Base-by-base conservation (phyloP, 2,888 invertebrate genomes). In the Mythimna pallens region DNA sequence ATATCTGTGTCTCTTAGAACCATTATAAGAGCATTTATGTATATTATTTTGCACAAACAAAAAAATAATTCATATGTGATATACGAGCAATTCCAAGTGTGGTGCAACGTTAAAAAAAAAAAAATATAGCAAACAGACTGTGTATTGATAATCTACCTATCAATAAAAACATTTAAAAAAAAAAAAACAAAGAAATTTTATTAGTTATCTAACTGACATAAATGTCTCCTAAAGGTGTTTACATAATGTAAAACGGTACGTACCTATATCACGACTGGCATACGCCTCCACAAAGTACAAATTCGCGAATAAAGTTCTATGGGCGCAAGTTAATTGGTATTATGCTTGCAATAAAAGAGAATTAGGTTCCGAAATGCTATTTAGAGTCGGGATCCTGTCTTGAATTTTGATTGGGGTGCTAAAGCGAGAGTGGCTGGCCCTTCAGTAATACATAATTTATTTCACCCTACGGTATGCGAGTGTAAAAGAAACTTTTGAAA, bases 381-480 rank as follows among this genome's bases (percentile, higher is more conserved):
- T 91, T 91, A 86, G 88, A 87, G 85, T 77, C 65, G 75, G 78
- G 80, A 80, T 82, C 89, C 80, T 84, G 90, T 79, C 86, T 86
- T 91, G 93, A 93, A 93, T 93, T 88, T 89, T 90, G 88, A 92
- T 90, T 81, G 70, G 76, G 71, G 55, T 20, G 20, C 78, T 52
- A 62, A 20, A 80, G 64, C 61, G 70, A 67, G 68, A 71, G 71
- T 30, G 71, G 64, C 20, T 25, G 34, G 40, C 58, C 59, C 61
- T 54, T 36, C 63, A 25, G 59, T 61, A 66, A 80, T 78, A 64
- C 64, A 76, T 55, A 75, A 73, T 64, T 84, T 76, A 73, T 78
- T 78, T 71, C 66, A 64, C 54, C 65, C 54, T 55, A 50, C 25
- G 58, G 65, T 68, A 72, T 22, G 22, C 4, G 68, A 73, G 43